phyloP scores from a whole-genome alignment of 1,140 invertebrate genomes.

The Rhizoglyphus robini region DNA sequence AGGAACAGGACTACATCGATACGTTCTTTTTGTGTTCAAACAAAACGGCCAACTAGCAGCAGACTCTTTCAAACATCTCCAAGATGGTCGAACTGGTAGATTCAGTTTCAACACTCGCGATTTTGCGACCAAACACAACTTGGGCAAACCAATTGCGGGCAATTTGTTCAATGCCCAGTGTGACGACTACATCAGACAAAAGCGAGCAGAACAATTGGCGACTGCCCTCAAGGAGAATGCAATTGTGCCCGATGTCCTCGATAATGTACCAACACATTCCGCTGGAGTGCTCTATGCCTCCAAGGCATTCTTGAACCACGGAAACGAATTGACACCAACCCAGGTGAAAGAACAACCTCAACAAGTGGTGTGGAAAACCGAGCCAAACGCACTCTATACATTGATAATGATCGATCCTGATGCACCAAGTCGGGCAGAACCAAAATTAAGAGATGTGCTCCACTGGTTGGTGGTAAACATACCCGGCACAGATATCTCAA shows the following conservation, averaged over 20 bases:
- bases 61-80: constrained; percentile 29
- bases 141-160: constrained; percentile 65
- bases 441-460: constrained; percentile 46
- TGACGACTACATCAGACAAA: constrained; percentile 28
- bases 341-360: background rate
- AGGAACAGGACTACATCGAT: constrained; percentile 27
- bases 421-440: constrained; percentile 30
- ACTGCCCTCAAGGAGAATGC: background rate
- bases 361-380: background rate
- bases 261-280: background rate
- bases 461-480: constrained; percentile 35
- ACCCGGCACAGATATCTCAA: constrained; percentile 29
- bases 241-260: constrained; percentile 16
- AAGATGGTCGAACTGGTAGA: constrained; percentile 38
- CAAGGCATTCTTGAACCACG: background rate
- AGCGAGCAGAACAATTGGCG: background rate
- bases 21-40: constrained; percentile 2
- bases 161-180: constrained; percentile 68
- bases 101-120: constrained; percentile 56
- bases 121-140: constrained; percentile 65
- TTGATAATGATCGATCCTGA: constrained; percentile 52
- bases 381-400: constrained; percentile 42
- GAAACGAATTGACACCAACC: constrained; percentile 12
- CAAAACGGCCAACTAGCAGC: background rate
- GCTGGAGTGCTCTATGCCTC: background rate